These are phyloP conservation scores for Folsomia candida DNA, from an alignment of 2,888 invertebrate species.

Conservation along the genomic window DNA sequence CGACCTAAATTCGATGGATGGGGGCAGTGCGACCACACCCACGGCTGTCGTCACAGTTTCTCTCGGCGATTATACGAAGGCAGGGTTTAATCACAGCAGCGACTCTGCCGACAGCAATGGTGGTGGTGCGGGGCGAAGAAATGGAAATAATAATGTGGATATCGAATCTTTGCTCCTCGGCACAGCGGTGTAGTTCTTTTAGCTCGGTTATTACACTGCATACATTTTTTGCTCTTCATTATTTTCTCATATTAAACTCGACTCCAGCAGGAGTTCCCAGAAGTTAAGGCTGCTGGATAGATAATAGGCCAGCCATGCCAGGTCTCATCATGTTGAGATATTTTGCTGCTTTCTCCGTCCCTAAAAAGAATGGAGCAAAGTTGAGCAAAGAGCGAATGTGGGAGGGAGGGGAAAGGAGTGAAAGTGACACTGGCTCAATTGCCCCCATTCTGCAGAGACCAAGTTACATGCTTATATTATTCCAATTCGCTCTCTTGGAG, in stretches of 20 bases:
- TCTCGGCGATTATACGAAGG: constrained; percentile 8
- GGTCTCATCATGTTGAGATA: background rate
- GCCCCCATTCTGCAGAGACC: background rate
- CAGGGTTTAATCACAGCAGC: constrained; percentile 19
- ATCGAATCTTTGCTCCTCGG: constrained; percentile 39
- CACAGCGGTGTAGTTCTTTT: constrained; percentile 37
- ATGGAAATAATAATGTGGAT: constrained; percentile 44
- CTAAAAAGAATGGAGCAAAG: no score
- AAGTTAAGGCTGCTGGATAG: no score
- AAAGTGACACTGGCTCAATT: background rate
- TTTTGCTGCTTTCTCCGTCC: background rate
- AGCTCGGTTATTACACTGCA: background rate
- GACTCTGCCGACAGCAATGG: constrained; percentile 14
- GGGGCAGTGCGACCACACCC: background rate
- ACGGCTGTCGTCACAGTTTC: constrained; percentile 3
- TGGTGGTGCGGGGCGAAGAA: constrained; percentile 28
- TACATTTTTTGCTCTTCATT: background rate
- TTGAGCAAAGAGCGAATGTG: background rate
- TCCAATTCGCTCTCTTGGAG: no score
- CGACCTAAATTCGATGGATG: constrained; percentile 11
- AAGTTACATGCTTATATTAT: no score
- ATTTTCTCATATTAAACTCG: background rate
- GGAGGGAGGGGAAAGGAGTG: background rate
- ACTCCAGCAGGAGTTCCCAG: background rate
- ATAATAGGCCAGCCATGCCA: no score